Evolutionary conservation across 2,888 invertebrate species (phyloP), one percentile per base, ranked within the genome.

Genomic region (Diaprepes abbreviatus): DNA sequence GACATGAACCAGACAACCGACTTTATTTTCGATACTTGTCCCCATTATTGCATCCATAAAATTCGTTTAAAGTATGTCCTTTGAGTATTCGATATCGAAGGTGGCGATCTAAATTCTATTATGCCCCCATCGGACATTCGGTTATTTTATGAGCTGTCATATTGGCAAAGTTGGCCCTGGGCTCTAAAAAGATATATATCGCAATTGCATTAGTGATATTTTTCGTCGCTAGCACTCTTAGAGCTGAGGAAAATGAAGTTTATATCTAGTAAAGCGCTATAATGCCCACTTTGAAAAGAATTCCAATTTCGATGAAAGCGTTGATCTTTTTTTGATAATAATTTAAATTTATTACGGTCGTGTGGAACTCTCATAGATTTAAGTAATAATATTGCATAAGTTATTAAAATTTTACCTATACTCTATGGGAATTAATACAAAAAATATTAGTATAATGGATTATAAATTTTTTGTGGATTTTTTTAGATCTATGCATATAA

Each of bases 121-220:
- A 71, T 54, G 60, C 19, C 62, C 70, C 66, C 70, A 55, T 62
- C 55, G 82, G 83, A 82, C 83, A 80, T 79, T 81, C 82, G 82
- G 79, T 83, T 83, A 82, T 81, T 83, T 83, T 83, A 83, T 80
- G 81, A 81, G 78, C 82, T 83, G 83, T 83, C 83, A 83, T 83
- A 83, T 83, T 83, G 83, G 81, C 79, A 78, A 79, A 78, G 76
- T 79, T 79, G 80, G 78, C 80, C 73, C 66, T 70, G 74, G 76
- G 72, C 66, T 45, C 36, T 60, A 58, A 65, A 69, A 71, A 68
- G 73, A 73, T 71, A 73, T 71, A 73, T 73, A 66, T 71, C 73
- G 62, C 70, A 68, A 73, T 73, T 66, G 73, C 62, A 72, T 73
- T 74, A 74, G 66, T 57, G 67, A 66, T 60, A 71, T 72, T 65